phyloP scores from a whole-genome alignment of 2,888 invertebrate genomes.

The Oxyscelio sp. region DNA sequence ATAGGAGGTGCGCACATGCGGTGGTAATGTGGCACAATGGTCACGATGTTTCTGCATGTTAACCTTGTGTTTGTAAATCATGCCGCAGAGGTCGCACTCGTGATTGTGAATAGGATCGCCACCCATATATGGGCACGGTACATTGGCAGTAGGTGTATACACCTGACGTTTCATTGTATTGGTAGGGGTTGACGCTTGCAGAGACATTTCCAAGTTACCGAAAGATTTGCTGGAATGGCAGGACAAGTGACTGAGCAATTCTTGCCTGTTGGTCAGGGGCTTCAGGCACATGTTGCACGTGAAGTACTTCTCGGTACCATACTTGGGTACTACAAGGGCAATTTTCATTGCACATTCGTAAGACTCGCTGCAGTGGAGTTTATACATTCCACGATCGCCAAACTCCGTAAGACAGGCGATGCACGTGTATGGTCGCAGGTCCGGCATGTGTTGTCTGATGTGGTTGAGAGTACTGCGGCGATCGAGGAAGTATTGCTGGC shows the following conservation, averaged over 20 bases:
- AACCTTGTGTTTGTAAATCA: conserved; percentile 86
- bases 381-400: conserved; percentile 84
- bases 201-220: conserved; percentile 64
- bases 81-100: conserved; percentile 85
- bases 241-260: conserved; percentile 84
- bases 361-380: conserved; percentile 85
- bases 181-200: conserved; percentile 70
- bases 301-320: conserved; percentile 86
- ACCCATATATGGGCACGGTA: conserved; percentile 82
- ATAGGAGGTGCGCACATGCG: conserved; percentile 81
- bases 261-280: conserved; percentile 82
- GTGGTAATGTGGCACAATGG: conserved; percentile 80
- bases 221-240: conserved; percentile 84
- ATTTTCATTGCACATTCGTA: conserved; percentile 90
- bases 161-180: conserved; percentile 32
- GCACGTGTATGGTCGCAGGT: conserved; percentile 85
- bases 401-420: conserved; percentile 87
- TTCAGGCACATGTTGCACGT: conserved; percentile 87
- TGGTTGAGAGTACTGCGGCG: conserved; percentile 85
- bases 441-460: conserved; percentile 87
- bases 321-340: conserved; percentile 85
- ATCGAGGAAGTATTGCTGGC: conserved; percentile 83
- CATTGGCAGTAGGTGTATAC: background rate
- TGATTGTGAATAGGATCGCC: conserved; percentile 86
- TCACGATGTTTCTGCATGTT: conserved; percentile 85